Evolutionary conservation across 2,888 invertebrate genomes (phyloP).

Genomic region (Isoperla grammatica): DNA sequence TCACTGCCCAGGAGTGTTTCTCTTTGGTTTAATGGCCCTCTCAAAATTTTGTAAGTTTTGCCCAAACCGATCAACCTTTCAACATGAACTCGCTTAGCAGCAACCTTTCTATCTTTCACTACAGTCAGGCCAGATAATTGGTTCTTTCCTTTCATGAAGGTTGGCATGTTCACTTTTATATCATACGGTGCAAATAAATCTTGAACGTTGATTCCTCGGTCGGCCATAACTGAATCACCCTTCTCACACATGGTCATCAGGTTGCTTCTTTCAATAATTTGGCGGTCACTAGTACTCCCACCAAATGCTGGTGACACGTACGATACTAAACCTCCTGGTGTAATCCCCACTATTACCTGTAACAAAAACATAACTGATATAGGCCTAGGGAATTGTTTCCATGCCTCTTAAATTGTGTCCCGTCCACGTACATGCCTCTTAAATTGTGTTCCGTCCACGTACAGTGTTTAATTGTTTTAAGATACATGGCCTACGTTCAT

Average conservation of each 20-base stretch:
- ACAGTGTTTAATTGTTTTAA: too few species aligned
- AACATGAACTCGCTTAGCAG: conserved; percentile 29
- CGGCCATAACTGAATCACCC: conserved; percentile 33
- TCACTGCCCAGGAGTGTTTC: conserved; percentile 19
- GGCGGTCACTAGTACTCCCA: conserved; percentile 32
- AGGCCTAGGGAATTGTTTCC: too few species aligned
- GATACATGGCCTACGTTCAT: too few species aligned
- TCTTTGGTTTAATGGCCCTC: conserved; percentile 15
- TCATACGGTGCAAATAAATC: conserved; percentile 31
- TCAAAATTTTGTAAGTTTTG: conserved; percentile 29
- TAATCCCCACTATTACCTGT: not conserved
- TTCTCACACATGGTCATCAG: conserved; percentile 27
- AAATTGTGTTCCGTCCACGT: too few species aligned
- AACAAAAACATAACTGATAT: too few species aligned
- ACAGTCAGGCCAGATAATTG: conserved; percentile 27
- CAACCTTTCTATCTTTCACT: conserved; percentile 29
- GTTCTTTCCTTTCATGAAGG: conserved; percentile 19
- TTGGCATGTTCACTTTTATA: conserved; percentile 31
- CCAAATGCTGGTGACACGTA: conserved; percentile 31
- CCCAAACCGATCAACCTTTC: conserved; percentile 29
- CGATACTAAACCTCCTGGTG: conserved; percentile 30
- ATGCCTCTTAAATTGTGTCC: too few species aligned
- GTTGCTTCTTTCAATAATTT: conserved; percentile 33
- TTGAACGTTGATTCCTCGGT: conserved; percentile 33
- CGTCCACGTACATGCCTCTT: too few species aligned